These are phyloP conservation scores for Iguana delicatissima DNA, from an alignment of 2,797 vertebrate species.

Conservation along the genomic window DNA sequence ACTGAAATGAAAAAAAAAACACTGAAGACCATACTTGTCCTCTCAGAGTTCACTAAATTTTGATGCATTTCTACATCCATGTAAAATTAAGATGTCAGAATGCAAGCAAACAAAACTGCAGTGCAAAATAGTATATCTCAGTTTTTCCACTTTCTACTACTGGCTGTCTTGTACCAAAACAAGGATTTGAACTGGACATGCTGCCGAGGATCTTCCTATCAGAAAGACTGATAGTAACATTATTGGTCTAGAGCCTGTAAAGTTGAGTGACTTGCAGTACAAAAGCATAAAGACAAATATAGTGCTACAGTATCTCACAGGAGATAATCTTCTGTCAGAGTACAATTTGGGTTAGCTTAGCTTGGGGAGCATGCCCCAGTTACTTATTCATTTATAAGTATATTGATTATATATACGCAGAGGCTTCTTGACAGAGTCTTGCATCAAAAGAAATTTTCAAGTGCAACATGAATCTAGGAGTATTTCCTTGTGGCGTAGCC, in stretches of 20 bases:
- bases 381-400: constrained; percentile 7
- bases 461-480: not conserved
- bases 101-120: not conserved
- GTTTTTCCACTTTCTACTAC: not conserved
- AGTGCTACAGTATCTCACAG: not conserved
- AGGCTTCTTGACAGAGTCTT: no score
- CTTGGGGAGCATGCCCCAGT: not conserved
- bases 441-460: no score
- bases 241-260: not conserved
- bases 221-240: not conserved
- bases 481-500: no score
- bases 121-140: not conserved
- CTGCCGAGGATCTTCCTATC: not conserved
- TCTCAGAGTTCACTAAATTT: not conserved
- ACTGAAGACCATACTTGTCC: not conserved
- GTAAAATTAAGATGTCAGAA: not conserved
- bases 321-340: not conserved
- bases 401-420: not conserved
- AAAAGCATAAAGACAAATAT: not conserved
- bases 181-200: not conserved
- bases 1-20: constrained; percentile 69
- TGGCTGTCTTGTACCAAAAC: not conserved
- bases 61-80: not conserved
- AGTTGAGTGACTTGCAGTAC: not conserved
- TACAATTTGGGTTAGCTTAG: not conserved